Evolutionary conservation across 2,797 vertebrate genomes (phyloP).

Genomic region (Xiphophorus birchmanni): DNA sequence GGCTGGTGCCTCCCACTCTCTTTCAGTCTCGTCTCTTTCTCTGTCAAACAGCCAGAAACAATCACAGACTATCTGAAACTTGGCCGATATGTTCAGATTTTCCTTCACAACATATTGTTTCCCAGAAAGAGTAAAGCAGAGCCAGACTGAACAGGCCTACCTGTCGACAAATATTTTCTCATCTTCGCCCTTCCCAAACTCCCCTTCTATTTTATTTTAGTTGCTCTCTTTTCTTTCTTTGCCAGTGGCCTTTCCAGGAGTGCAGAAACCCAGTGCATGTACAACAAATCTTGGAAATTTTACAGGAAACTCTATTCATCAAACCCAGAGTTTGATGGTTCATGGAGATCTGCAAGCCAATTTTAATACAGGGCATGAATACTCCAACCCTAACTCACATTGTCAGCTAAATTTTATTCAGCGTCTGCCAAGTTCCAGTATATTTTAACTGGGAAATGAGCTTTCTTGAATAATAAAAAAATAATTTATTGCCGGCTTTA

Average conservation of each 20-base stretch:
- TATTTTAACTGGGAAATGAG: background rate
- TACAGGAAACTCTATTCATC: constrained; percentile 58
- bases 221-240: background rate
- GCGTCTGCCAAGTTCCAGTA: constrained; percentile 15
- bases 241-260: background rate
- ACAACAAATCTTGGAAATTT: constrained; percentile 49
- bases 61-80: constrained; percentile 61
- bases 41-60: constrained; percentile 63
- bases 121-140: constrained; percentile 41
- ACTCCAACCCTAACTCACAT: constrained; percentile 46
- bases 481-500: constrained; percentile 20
- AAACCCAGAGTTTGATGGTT: constrained; percentile 49
- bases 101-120: constrained; percentile 41
- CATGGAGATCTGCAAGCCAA: constrained; percentile 26
- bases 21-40: constrained; percentile 23
- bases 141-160: constrained; percentile 53
- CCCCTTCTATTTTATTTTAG: background rate
- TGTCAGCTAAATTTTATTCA: constrained; percentile 36
- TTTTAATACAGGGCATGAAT: constrained; percentile 18
- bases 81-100: constrained; percentile 43
- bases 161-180: constrained; percentile 41
- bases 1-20: constrained; percentile 31
- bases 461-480: constrained; percentile 22
- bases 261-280: constrained; percentile 24
- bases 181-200: constrained; percentile 23